phyloP scores from a whole-genome alignment of 2,888 invertebrate species.

The Ditula angustiorana region DNA sequence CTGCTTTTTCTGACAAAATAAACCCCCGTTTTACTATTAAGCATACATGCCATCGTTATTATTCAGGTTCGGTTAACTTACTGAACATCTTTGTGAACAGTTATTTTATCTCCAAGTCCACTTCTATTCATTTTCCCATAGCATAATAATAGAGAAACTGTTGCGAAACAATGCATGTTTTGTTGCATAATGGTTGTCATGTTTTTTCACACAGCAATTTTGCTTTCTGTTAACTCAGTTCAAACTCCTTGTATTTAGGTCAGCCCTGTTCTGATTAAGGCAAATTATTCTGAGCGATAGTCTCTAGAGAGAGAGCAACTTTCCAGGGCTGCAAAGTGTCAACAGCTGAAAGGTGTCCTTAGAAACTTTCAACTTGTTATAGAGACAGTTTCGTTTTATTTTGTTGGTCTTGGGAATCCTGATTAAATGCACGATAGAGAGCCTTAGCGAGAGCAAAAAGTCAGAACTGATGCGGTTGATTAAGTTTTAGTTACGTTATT shows the following conservation, averaged over 20 bases:
- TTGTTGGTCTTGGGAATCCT: conserved; percentile 5
- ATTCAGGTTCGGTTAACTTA: background rate
- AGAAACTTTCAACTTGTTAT: conserved; percentile 12
- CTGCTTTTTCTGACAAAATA: background rate
- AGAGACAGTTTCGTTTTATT: background rate
- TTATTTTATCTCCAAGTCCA: conserved; percentile 9
- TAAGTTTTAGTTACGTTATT: background rate
- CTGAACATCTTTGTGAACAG: background rate
- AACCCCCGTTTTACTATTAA: too few species aligned
- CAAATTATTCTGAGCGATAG: conserved; percentile 16
- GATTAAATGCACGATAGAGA: background rate
- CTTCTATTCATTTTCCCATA: conserved; percentile 45
- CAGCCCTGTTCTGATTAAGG: conserved; percentile 28
- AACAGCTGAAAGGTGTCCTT: background rate
- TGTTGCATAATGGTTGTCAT: conserved; percentile 20
- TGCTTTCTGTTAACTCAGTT: conserved; percentile 8
- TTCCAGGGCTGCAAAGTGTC: conserved; percentile 17
- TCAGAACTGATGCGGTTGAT: background rate
- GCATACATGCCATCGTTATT: background rate
- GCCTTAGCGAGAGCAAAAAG: background rate
- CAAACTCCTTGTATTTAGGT: conserved; percentile 26
- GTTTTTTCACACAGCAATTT: conserved; percentile 37
- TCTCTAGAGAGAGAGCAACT: conserved; percentile 21
- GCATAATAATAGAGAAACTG: conserved; percentile 11
- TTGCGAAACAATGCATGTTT: conserved; percentile 13